Evolutionary conservation across 2,888 invertebrate genomes (phyloP).

Genomic region (Ennomos erosarius): DNA sequence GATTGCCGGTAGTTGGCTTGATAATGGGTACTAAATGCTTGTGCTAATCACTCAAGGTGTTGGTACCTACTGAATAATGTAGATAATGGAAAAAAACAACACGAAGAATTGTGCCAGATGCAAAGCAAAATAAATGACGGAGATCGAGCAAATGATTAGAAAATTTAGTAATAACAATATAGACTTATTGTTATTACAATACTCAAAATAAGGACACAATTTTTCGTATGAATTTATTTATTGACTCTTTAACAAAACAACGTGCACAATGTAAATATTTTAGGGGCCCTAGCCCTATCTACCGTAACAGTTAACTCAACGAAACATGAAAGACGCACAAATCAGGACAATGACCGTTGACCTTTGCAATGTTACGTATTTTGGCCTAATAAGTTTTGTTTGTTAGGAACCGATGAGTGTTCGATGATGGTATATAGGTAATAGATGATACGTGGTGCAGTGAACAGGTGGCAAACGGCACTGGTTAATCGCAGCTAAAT

Average conservation of each 20-base stretch:
- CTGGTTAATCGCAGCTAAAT: constrained; percentile 11
- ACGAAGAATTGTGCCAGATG: constrained; percentile 52
- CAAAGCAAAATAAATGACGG: constrained; percentile 18
- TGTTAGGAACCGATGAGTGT: constrained; percentile 2
- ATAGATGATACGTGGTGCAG: constrained; percentile 9
- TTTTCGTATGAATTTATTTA: constrained; percentile 36
- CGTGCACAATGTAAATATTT: constrained; percentile 16
- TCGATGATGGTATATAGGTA: constrained; percentile 10
- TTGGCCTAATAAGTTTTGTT: constrained; percentile 18
- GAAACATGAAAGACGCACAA: constrained; percentile 24
- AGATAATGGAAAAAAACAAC: constrained; percentile 27
- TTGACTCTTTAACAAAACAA: constrained; percentile 18
- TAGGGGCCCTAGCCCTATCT: neutral
- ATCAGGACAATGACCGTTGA: constrained; percentile 31
- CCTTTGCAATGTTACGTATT: constrained; percentile 32
- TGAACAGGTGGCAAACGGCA: constrained; percentile 11
- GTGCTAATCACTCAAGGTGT: neutral
- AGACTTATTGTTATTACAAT: no score
- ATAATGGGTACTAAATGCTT: no score
- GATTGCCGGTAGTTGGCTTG: no score
- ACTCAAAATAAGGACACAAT: constrained; percentile 36
- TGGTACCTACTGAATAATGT: constrained; percentile 28
- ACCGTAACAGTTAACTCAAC: constrained; percentile 9
- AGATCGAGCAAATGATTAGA: constrained; percentile 10
- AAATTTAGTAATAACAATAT: no score